Percentiles rank a stretch among this genome's conserved stretches.
These are phyloP conservation scores for Chaetodon trifascialis DNA, from an alignment of 2,113 vertebrate species.

Conservation along the genomic window DNA sequence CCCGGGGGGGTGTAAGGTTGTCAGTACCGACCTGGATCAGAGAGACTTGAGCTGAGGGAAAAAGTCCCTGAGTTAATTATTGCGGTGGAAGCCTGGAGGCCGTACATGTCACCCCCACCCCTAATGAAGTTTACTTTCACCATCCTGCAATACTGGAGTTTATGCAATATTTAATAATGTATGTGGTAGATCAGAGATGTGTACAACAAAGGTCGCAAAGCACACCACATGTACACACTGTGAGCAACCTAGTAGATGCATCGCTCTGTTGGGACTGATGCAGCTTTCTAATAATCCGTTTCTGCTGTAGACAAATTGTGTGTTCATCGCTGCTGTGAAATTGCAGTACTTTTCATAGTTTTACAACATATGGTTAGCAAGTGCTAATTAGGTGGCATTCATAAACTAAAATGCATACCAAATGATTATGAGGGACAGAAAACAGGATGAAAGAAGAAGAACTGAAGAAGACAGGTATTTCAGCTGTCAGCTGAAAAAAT, in stretches of 20 bases:
- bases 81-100: conserved; percentile 60
- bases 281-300: neutral
- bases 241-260: neutral
- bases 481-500: neutral
- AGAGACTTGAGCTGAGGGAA: conserved; percentile 51
- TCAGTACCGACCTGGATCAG: conserved; percentile 70
- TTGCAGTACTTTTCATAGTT: neutral
- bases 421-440: neutral
- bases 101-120: conserved; percentile 46
- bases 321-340: neutral
- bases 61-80: conserved; percentile 63
- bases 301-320: neutral
- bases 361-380: neutral
- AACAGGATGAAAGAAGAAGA: neutral
- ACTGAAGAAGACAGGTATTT: too few relatives aligned
- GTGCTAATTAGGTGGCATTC: neutral
- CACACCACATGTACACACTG: conserved; percentile 9
- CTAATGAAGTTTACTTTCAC: conserved; percentile 68
- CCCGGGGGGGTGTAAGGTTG: conserved; percentile 61
- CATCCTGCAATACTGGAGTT: conserved; percentile 27
- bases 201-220: conserved; percentile 44
- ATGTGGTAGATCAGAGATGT: conserved; percentile 38
- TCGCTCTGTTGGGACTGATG: conserved; percentile 12
- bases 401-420: neutral
- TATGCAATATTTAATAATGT: conserved; percentile 53